Evolutionary conservation across 2,113 vertebrate species (phyloP), one percentile per base, ranked within the genome.

Genomic region (Ctenodactylus gundi): DNA sequence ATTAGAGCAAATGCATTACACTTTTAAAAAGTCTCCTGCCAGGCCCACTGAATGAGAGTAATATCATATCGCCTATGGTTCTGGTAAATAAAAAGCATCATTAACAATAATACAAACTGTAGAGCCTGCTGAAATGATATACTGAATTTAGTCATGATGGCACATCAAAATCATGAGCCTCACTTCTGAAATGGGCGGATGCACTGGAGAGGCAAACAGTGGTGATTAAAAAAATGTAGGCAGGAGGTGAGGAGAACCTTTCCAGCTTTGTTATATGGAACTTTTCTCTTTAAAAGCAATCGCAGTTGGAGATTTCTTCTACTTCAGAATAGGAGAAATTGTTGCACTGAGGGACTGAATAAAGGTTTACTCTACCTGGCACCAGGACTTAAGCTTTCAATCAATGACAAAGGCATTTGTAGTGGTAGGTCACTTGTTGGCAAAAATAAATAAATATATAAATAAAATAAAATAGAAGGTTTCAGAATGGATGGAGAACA

Each of bases 81-180:
- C 97, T 97, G 97, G 97, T 97, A 97, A 97, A 97, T 97, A 97
- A 97, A 97, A 97, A 97, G 96, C 97, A 96, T 97, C 96, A 97
- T 97, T 97, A 97, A 96, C 97, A 97, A 91, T 96, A 97, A 97
- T 92, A 97, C 93, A 93, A 96, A 92, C 90, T 94, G 97, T 96
- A 96, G 88, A 94, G 96, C 92, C 85, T 88, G 85, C 96, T 96
- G 95, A 96, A 97, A 95, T 97, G 94, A 97, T 94, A 88, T 94
- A 93, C 85, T 94, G 92, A 75, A 88, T 93, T 95, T 95, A 95
- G 95, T 87, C 85, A 92, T 3, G 77, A 90, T 86, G 96, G 90
- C 57, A 44, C 81, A 83, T 95, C 92, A 83, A 36, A 94, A 94
- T 88, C 92, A 81, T 6, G 34, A 96, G 93, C 60, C 67, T 76